Evolutionary conservation across 2,797 vertebrate genomes (phyloP), one percentile per base, ranked within the genome.

Genomic region (Esox masquinongy): DNA sequence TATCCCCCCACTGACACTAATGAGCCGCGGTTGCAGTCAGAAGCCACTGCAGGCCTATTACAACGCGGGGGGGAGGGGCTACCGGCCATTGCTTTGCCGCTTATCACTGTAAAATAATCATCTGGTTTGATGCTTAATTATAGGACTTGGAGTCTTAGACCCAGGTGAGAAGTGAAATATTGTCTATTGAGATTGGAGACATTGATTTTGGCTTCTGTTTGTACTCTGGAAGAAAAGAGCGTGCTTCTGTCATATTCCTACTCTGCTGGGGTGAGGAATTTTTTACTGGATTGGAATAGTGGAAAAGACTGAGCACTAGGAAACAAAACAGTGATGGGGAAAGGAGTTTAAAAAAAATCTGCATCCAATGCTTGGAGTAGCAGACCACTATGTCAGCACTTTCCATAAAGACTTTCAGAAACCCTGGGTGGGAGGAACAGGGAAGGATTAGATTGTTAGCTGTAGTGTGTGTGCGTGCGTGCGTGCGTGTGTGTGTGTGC

Each of bases 311-410:
- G 79, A 77, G 82, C n/a, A 47, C 80, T 75, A 51, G 26, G 70
- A 82, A 72, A 77, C 80, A 75, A 59, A 78, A 79, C 86, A 86
- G 47, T 88, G 87, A 90, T 83, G 83, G 87, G 82, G 76, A 74
- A 76, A 82, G 17, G 61, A 22, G 75, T 17, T 80, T 83, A 87
- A 85, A 85, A 82, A 86, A 82, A 84, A 80, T 86, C 79, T 70
- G 77, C 82, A 79, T 84, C 80, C 84, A 72, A 77, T 89, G 90
- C 90, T 91, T 87, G 87, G 82, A 88, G 36, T 86, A 87, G 72
- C 63, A 81, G 77, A 85, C 87, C 85, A 92, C 94, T 85, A 90
- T 87, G 95, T 96, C 96, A 96, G 96, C 96, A 96, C 89, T 93
- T 95, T 91, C 93, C 89, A 79, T 93, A 91, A 94, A 94, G 94